Evolutionary conservation across 2,113 vertebrate species (phyloP), one percentile per base, ranked within the genome.

Genomic region (Ranitomeya variabilis): DNA sequence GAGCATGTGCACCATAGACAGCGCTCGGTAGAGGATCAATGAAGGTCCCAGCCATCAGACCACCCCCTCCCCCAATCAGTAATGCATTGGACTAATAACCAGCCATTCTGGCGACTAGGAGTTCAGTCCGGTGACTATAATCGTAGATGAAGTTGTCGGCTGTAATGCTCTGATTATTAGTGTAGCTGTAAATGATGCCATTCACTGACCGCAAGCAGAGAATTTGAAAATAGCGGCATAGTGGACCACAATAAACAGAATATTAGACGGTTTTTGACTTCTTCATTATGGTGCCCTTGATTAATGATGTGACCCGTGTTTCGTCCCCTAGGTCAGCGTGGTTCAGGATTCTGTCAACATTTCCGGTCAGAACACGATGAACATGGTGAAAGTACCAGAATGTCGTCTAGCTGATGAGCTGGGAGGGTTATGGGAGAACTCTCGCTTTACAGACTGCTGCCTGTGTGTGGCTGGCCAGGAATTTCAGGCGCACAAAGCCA

Each of bases 261-360:
- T 23, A 69, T 69, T 26, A 4, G 66, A 26, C 13, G 26, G n/a
- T 26, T 26, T 13, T 12, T 69, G 12, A 71, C 23, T 1, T n/a
- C 12, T 57, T 9, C 55, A 57, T 57, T 57, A 57, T 11, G 12
- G 9, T 0, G 55, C 37, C 37, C 37, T 37, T 7, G 37, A 45
- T 74, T 9, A 9, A 8, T 52, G 7, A 19, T 45, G 1, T 76
- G 10, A 76, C 18, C 71, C 3, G 19, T 57, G 31, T 59, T 87
- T 90, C 90, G 86, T 69, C 21, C 76, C 60, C n/a, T 88, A 99
- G 98, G 98, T 99, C 91, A 99, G 98, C 78, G 98, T 99, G 93
- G 98, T 99, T 11, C 98, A 99, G 91, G 98, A 99, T 93, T 99
- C 98, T 0, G 97, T 99, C 89, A 99, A 99, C 92, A 99, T 99